Percentiles rank a stretch among this genome's conserved stretches.
Evolutionary conservation across 1,140 invertebrate species (phyloP).

Genomic region (Aphis craccivora): DNA sequence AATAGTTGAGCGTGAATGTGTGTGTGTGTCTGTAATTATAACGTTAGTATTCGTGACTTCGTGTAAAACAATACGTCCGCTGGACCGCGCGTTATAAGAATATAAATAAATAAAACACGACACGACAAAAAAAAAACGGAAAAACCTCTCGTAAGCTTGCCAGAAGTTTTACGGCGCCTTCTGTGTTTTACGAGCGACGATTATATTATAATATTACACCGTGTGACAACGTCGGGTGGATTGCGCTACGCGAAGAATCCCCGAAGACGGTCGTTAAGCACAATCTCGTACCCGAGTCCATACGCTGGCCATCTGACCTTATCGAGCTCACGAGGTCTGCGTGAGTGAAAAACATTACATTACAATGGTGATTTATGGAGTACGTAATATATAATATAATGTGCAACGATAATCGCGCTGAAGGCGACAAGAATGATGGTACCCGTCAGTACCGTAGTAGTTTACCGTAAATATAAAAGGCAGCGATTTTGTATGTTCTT

Average conservation of each 20-base stretch:
- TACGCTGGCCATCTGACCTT: neutral
- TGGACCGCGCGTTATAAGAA: neutral
- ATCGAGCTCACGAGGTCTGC: neutral
- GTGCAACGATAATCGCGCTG: neutral
- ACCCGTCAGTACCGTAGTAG: neutral
- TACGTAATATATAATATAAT: neutral
- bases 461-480: neutral
- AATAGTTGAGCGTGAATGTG: too few species aligned
- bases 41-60: neutral
- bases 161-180: neutral
- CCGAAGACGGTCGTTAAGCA: neutral
- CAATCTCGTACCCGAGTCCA: neutral
- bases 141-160: neutral
- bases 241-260: neutral
- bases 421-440: neutral
- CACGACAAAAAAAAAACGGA: neutral
- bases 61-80: neutral
- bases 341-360: neutral
- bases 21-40: neutral
- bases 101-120: neutral
- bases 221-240: neutral
- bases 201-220: slow-evolving; percentile 6
- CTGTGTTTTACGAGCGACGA: neutral
- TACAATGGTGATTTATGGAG: neutral
- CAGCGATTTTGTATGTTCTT: neutral